phyloP scores from a whole-genome alignment of 2,888 invertebrate species.

The Drosophila neoperkinsi region DNA sequence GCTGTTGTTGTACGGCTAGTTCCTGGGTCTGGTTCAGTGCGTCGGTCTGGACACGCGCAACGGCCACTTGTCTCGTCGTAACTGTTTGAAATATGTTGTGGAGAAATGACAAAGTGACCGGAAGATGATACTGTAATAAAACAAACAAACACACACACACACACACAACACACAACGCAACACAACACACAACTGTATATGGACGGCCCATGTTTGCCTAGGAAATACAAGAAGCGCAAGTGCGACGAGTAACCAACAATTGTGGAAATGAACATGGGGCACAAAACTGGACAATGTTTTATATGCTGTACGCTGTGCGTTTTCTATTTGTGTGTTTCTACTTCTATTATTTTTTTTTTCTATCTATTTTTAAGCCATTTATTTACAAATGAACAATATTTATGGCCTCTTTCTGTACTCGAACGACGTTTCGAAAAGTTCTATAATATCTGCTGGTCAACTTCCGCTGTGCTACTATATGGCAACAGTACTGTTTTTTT shows the following conservation, averaged over 20 bases:
- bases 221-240: constrained; percentile 45
- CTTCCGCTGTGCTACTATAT: constrained; percentile 56
- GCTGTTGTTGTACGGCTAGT: constrained; percentile 9
- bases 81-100: constrained; percentile 80
- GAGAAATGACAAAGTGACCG: constrained; percentile 83
- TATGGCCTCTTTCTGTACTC: constrained; percentile 69
- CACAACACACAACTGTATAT: constrained; percentile 3
- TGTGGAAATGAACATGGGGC: constrained; percentile 52
- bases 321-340: constrained; percentile 39
- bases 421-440: constrained; percentile 39
- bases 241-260: constrained; percentile 5
- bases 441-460: constrained; percentile 26
- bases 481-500: constrained; percentile 20
- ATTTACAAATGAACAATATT: constrained; percentile 80
- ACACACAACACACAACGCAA: constrained; percentile 3
- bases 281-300: constrained; percentile 67
- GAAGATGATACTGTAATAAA: constrained; percentile 82
- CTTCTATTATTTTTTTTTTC: constrained; percentile 23
- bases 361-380: constrained; percentile 59
- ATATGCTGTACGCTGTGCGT: constrained; percentile 60
- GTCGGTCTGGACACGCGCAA: constrained; percentile 60
- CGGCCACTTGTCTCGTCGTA: constrained; percentile 73
- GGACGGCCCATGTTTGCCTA: constrained; percentile 55
- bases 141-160: constrained; percentile 39
- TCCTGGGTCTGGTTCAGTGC: constrained; percentile 16